Conservation (phyloP, 2,113 vertebrate genomes). For the Mirounga angustirostris region DNA sequence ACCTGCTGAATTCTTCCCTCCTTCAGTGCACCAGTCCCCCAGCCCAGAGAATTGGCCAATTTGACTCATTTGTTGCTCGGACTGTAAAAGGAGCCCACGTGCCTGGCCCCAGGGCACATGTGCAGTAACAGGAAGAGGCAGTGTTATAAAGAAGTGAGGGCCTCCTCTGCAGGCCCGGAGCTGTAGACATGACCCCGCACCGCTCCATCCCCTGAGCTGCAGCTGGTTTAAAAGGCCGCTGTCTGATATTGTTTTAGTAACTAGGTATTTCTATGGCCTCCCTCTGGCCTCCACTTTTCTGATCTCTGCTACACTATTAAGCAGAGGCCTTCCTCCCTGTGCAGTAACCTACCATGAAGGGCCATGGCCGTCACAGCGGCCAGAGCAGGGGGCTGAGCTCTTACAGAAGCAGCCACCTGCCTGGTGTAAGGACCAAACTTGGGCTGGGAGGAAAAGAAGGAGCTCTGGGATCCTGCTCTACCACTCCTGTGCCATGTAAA, state of each 20-base stretch:
- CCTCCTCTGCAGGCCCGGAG: slow-evolving; percentile 17
- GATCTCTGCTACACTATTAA: slow-evolving; percentile 59
- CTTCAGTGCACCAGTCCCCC: neutral
- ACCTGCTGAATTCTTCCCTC: neutral
- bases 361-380: neutral
- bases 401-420: neutral
- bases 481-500: neutral
- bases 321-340: neutral
- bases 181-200: slow-evolving; percentile 5
- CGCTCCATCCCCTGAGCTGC: slow-evolving; percentile 1
- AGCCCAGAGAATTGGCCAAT: neutral
- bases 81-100: slow-evolving; percentile 36
- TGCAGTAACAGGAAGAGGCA: slow-evolving; percentile 5
- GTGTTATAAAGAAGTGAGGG: slow-evolving; percentile 54
- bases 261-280: slow-evolving; percentile 45
- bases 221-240: slow-evolving; percentile 64
- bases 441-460: neutral
- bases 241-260: slow-evolving; percentile 66
- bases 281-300: neutral
- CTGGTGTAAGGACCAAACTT: neutral
- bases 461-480: neutral
- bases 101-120: neutral
- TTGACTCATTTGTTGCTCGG: slow-evolving; percentile 9
- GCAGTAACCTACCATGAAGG: neutral
- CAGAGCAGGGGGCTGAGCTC: neutral